Base-by-base conservation (phyloP, 2,888 invertebrate genomes). In the Drosophila cognata region DNA sequence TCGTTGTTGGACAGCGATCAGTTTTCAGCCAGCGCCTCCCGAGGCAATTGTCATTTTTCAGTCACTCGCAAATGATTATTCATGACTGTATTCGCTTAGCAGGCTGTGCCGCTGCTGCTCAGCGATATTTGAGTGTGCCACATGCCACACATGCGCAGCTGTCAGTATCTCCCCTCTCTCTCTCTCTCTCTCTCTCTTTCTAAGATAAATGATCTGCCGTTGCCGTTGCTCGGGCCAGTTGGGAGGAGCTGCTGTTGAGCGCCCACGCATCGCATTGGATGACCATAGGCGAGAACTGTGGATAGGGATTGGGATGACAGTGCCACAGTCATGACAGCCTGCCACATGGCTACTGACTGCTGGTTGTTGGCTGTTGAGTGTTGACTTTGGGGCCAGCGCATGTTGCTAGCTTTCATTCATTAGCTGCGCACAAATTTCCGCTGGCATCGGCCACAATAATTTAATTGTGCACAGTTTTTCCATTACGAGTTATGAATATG, bases 401-500 rank as follows among this genome's bases (percentile, higher is more conserved):
- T 60, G 58, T 38, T n/a, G 8, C 29, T 43, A 41, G 58, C 55
- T 74, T 68, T 64, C 74, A 74, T 77, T 77, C 79, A 77, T 77
- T 77, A 78, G 74, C 38, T 31, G 69, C 51, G 60, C 65, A 53
- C 68, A 66, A 74, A 77, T 78, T 78, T 77, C 79, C 77, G 68
- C 62, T 62, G 64, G 73, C 73, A 57, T 73, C 59, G 65, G 63
- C 73, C 88, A 74, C 83, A 75, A 81, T 83, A 81, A 82, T 79
- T 79, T 75, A 72, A 82, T 82, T 79, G 75, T 61, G 75, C 75
- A 70, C 77, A 73, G 70, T 84, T 85, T 84, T 80, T 79, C 69
- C 84, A 86, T 86, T 84, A 73, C 84, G 68, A 71, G 89, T 62
- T 84, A 84, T 86, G 88, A 87, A 86, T 86, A 87, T 86, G 86